Evolutionary conservation across 2,888 invertebrate genomes (phyloP).

Genomic region (Thera obeliscata): DNA sequence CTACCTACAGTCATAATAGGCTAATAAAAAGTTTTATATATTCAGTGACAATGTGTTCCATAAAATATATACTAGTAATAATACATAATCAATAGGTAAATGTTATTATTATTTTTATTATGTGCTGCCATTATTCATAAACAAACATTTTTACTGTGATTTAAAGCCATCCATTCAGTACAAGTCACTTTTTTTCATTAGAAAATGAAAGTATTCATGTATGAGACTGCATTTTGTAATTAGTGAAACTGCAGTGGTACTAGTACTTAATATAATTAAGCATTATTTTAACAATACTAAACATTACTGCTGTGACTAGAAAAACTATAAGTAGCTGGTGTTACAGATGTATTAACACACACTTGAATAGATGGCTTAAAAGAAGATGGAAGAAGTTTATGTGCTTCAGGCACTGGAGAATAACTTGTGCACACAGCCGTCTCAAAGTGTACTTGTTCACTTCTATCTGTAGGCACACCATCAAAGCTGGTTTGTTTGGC

Average conservation of each 20-base stretch:
- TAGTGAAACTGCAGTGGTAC: slow-evolving; percentile 71
- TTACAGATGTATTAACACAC: slow-evolving; percentile 81
- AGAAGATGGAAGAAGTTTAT: slow-evolving; percentile 80
- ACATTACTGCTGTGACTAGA: slow-evolving; percentile 83
- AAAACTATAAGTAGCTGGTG: slow-evolving; percentile 83
- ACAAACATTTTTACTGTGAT: background rate
- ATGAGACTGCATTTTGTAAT: slow-evolving; percentile 46
- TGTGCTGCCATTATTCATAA: slow-evolving; percentile 1
- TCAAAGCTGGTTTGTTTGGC: slow-evolving; percentile 90
- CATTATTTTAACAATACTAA: slow-evolving; percentile 61
- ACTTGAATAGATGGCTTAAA: slow-evolving; percentile 83
- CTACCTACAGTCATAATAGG: slow-evolving; percentile 38
- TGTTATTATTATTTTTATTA: background rate
- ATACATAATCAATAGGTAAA: slow-evolving; percentile 8
- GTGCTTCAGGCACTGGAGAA: slow-evolving; percentile 79
- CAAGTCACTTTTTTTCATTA: background rate
- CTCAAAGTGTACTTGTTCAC: slow-evolving; percentile 79
- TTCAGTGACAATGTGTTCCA: slow-evolving; percentile 5
- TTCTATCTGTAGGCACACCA: slow-evolving; percentile 76
- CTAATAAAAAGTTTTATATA: slow-evolving; percentile 4
- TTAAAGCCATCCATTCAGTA: slow-evolving; percentile 32
- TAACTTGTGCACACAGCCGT: slow-evolving; percentile 73
- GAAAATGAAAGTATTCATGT: background rate
- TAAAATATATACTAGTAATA: slow-evolving; percentile 43
- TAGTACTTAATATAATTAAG: slow-evolving; percentile 47